Conservation (phyloP, 1,140 invertebrate genomes). For the Listronotus bonariensis region DNA sequence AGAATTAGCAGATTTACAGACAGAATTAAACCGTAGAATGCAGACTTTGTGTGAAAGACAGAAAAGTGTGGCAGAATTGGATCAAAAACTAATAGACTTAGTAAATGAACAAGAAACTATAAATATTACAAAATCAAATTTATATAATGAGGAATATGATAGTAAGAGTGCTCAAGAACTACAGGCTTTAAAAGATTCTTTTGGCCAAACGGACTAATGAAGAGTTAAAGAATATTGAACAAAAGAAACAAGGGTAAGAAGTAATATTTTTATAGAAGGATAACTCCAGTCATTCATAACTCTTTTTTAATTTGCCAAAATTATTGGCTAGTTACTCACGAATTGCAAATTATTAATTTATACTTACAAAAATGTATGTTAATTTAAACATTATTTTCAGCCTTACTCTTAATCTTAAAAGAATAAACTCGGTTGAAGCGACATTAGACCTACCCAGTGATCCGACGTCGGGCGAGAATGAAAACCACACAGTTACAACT, state of each 20-base stretch:
- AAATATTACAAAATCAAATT: slow-evolving; percentile 25
- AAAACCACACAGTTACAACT: slow-evolving; percentile 42
- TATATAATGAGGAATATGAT: slow-evolving; percentile 34
- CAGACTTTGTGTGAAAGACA: slow-evolving; percentile 65
- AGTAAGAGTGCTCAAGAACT: slow-evolving; percentile 40
- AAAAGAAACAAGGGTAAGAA: slow-evolving; percentile 57
- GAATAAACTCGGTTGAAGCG: slow-evolving; percentile 47
- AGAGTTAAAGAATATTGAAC: slow-evolving; percentile 55
- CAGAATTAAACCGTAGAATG: slow-evolving; percentile 65
- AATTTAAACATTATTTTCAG: no score
- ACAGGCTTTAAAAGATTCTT: slow-evolving; percentile 56
- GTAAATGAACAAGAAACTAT: slow-evolving; percentile 57
- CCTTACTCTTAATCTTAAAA: slow-evolving; percentile 55
- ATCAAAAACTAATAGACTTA: slow-evolving; percentile 64
- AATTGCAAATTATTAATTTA: background rate
- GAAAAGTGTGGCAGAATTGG: slow-evolving; percentile 65
- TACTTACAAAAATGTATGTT: background rate
- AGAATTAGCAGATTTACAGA: slow-evolving; percentile 68
- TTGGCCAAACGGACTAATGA: slow-evolving; percentile 60
- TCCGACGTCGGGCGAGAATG: slow-evolving; percentile 21
- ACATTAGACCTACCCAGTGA: slow-evolving; percentile 34
- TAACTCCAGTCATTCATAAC: no score
- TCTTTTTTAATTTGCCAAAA: no score
- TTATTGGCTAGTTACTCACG: background rate
- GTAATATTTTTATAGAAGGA: no score